Conservation (phyloP, 2,797 vertebrate genomes). For the Chiloscyllium punctatum region DNA sequence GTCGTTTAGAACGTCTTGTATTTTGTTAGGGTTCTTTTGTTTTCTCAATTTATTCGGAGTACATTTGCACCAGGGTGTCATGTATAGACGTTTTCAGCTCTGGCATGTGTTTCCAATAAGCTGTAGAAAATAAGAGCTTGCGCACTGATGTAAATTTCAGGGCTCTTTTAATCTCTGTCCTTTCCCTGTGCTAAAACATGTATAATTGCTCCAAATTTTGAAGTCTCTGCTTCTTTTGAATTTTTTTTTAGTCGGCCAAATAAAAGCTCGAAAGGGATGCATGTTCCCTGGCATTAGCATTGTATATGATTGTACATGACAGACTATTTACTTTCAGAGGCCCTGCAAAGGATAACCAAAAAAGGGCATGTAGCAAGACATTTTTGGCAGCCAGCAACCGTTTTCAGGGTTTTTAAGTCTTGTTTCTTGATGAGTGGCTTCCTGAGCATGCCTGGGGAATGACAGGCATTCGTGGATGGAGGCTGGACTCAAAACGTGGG, state of each 20-base stretch:
- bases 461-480: slow-evolving; percentile 65
- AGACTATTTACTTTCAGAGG: slow-evolving; percentile 77
- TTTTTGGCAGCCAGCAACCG: slow-evolving; percentile 63
- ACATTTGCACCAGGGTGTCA: neutral
- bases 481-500: slow-evolving; percentile 61
- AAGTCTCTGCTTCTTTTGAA: neutral
- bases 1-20: neutral
- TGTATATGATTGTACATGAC: slow-evolving; percentile 78
- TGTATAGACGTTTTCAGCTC: neutral
- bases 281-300: slow-evolving; percentile 67
- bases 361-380: slow-evolving; percentile 70
- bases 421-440: slow-evolving; percentile 66
- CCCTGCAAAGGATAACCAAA: slow-evolving; percentile 77
- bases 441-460: slow-evolving; percentile 70
- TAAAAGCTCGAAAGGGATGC: neutral
- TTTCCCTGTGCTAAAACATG: neutral
- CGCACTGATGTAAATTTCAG: neutral
- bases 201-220: neutral
- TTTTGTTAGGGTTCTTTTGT: neutral
- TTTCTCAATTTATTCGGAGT: neutral
- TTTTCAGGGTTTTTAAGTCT: slow-evolving; percentile 66
- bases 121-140: neutral
- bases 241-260: neutral
- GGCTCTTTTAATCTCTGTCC: neutral
- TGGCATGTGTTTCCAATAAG: slow-evolving; percentile 35